These are phyloP conservation scores for Gnathonemus longibarbis DNA, from an alignment of 2,113 vertebrate genomes.

Conservation along the genomic window DNA sequence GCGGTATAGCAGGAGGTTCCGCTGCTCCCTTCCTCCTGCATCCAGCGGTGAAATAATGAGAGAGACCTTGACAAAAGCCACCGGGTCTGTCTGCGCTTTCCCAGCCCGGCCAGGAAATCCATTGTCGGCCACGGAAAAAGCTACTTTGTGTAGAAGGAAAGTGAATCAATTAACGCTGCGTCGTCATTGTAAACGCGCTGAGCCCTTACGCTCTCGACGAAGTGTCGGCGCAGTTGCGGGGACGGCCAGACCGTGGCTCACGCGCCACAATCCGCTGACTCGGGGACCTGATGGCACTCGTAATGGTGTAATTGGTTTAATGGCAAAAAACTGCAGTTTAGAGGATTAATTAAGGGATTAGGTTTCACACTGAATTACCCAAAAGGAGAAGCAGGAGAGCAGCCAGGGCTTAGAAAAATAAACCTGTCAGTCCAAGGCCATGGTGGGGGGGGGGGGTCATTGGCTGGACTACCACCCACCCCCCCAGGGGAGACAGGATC, in stretches of 20 bases:
- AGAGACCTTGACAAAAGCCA: neutral
- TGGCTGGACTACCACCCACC: neutral
- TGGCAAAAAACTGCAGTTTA: constrained; percentile 43
- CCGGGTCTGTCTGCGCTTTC: neutral
- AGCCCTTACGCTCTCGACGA: neutral
- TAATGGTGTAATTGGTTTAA: constrained; percentile 52
- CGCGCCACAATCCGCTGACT: constrained; percentile 32
- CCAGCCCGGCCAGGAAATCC: neutral
- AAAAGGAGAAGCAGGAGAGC: constrained; percentile 43
- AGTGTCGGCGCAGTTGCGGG: neutral
- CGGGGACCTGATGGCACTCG: constrained; percentile 33
- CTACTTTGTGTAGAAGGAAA: neutral
- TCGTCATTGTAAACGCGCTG: neutral
- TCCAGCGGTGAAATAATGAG: neutral
- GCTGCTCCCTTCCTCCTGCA: neutral
- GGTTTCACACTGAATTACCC: constrained; percentile 56
- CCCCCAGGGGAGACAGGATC: neutral
- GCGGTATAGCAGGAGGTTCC: neutral
- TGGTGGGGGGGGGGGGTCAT: neutral
- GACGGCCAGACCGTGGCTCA: constrained; percentile 2
- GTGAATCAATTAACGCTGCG: neutral
- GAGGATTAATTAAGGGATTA: constrained; percentile 60
- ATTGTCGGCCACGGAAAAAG: neutral
- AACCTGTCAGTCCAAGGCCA: constrained; percentile 34
- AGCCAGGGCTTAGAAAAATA: constrained; percentile 53